Conservation (phyloP, 1,140 invertebrate genomes). For the Ceratina calcarata region DNA sequence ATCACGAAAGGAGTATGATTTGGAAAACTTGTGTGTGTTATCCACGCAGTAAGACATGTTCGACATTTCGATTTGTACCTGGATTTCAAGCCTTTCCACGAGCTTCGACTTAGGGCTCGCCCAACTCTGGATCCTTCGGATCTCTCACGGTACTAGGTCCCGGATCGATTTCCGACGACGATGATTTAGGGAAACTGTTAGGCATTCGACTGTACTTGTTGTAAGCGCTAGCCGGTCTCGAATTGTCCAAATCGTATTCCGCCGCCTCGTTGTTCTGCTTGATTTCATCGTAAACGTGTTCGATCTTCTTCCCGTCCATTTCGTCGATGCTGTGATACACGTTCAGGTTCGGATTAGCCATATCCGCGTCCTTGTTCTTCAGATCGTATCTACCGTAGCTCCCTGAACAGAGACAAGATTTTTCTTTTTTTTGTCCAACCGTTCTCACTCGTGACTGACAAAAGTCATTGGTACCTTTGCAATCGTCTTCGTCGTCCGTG, state of each 20-base stretch:
- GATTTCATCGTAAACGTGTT: slow-evolving; percentile 96
- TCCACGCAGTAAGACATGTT: neutral
- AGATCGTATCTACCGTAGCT: slow-evolving; percentile 80
- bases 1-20: neutral
- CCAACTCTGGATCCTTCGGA: slow-evolving; percentile 61
- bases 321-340: slow-evolving; percentile 91
- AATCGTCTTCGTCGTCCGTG: slow-evolving; percentile 79
- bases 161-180: slow-evolving; percentile 46
- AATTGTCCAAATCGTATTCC: slow-evolving; percentile 94
- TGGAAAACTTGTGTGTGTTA: neutral
- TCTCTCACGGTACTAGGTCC: slow-evolving; percentile 64
- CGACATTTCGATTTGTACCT: neutral
- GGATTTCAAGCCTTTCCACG: no score
- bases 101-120: slow-evolving; percentile 46
- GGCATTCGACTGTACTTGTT: slow-evolving; percentile 91
- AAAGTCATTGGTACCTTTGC: slow-evolving; percentile 74
- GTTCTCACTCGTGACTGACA: no score
- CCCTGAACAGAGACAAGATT: neutral
- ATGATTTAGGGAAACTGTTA: slow-evolving; percentile 80
- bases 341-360: slow-evolving; percentile 89
- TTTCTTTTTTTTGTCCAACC: neutral
- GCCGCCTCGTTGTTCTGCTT: slow-evolving; percentile 90
- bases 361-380: slow-evolving; percentile 92
- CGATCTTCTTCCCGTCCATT: slow-evolving; percentile 85
- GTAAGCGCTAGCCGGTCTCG: slow-evolving; percentile 86